These are phyloP conservation scores for Rhegmatorhina hoffmannsi DNA, from an alignment of 2,113 vertebrate species.

Conservation along the genomic window DNA sequence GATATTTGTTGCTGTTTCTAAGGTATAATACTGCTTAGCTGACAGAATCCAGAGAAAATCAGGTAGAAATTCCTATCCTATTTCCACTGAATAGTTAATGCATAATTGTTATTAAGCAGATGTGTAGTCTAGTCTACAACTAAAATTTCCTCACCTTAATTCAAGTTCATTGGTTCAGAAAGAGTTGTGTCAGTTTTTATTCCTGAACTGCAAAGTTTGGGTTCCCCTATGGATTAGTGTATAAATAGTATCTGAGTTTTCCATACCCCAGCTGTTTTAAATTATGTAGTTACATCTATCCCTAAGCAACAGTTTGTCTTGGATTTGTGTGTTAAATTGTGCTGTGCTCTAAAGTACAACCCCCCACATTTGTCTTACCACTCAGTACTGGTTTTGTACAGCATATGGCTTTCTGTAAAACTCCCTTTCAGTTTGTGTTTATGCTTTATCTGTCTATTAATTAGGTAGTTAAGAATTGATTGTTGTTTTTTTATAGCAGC, in stretches of 20 bases:
- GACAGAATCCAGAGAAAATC: background rate
- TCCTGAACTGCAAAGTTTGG: background rate
- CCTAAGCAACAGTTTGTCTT: background rate
- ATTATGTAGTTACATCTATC: background rate
- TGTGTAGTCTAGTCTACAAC: background rate
- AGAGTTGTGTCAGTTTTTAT: background rate
- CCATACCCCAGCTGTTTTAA: background rate
- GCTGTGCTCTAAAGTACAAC: background rate
- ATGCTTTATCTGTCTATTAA: background rate
- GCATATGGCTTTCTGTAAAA: background rate
- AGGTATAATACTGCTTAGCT: background rate
- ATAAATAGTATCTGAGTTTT: background rate
- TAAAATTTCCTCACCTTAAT: background rate
- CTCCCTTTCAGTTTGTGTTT: background rate
- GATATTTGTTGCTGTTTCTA: background rate
- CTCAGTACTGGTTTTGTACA: background rate
- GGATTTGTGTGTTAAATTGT: background rate
- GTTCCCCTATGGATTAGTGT: background rate
- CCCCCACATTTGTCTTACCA: background rate
- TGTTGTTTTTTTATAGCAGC: background rate
- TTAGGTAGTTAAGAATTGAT: background rate
- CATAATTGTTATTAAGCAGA: background rate
- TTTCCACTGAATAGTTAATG: background rate
- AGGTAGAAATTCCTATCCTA: background rate
- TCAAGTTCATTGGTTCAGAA: background rate